Conservation (phyloP, 30 jellyfish, hydroid and myxozoan genomes). For the Chironex yamaguchii region DNA sequence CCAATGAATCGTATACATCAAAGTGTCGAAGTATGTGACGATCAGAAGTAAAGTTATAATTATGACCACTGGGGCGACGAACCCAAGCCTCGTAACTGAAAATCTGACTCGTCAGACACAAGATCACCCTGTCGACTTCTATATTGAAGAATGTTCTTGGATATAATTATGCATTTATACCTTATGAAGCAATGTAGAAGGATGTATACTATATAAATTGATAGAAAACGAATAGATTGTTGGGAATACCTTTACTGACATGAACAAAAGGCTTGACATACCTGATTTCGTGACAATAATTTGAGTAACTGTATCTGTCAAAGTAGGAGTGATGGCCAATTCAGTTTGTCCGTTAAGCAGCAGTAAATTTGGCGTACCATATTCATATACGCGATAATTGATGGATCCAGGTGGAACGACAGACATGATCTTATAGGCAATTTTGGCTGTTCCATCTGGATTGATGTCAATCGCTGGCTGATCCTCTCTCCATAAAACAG, state of each 20-base stretch:
- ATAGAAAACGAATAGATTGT: neutral
- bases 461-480: constrained; percentile 75
- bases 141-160: too few species aligned
- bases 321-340: constrained; percentile 69
- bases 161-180: too few species aligned
- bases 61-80: too few species aligned
- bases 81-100: too few species aligned
- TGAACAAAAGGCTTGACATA: neutral
- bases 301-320: constrained; percentile 50
- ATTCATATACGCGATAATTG: constrained; percentile 79
- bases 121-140: too few species aligned
- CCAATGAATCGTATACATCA: too few species aligned
- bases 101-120: too few species aligned
- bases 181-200: too few species aligned
- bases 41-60: too few species aligned
- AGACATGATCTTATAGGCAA: constrained; percentile 61
- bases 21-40: too few species aligned
- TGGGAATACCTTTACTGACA: neutral
- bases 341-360: constrained; percentile 79
- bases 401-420: constrained; percentile 80
- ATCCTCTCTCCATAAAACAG: constrained; percentile 74
- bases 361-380: constrained; percentile 58
- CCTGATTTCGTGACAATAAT: constrained; percentile 77
- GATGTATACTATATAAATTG: neutral
- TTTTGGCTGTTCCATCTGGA: constrained; percentile 74